Conservation (phyloP, 1,140 invertebrate genomes). For the Brachionus asplanchnoidis region DNA sequence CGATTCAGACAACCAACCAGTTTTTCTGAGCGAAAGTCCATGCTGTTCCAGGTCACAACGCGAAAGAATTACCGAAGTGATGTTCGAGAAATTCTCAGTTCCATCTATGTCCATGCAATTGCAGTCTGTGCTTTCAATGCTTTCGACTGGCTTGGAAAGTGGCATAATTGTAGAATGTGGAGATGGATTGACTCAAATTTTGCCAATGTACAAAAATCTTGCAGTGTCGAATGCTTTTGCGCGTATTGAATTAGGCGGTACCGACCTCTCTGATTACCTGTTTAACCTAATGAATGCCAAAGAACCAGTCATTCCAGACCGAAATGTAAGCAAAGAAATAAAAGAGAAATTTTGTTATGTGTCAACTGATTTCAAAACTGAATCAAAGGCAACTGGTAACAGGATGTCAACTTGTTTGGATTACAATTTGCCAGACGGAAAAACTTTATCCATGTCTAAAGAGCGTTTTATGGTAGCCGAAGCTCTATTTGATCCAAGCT, state of each 20-base stretch:
- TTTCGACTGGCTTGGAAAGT: constrained; percentile 84
- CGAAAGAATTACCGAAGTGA: constrained; percentile 41
- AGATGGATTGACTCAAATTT: constrained; percentile 83
- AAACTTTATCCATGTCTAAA: constrained; percentile 82
- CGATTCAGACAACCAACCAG: constrained; percentile 56
- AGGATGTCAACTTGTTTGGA: constrained; percentile 59
- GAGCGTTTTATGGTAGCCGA: constrained; percentile 75
- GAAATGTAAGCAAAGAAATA: constrained; percentile 70
- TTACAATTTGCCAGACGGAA: constrained; percentile 64
- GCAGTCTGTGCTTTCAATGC: constrained; percentile 80
- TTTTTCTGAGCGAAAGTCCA: constrained; percentile 53
- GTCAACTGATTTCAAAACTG: constrained; percentile 48
- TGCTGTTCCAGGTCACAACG: constrained; percentile 46
- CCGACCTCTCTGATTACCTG: constrained; percentile 86
- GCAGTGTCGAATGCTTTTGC: constrained; percentile 70
- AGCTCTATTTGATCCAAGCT: constrained; percentile 83
- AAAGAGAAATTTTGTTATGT: constrained; percentile 65
- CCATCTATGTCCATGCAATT: constrained; percentile 86
- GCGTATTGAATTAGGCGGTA: constrained; percentile 78
- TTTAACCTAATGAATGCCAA: constrained; percentile 67
- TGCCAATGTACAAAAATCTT: constrained; percentile 97
- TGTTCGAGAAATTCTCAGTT: constrained; percentile 58
- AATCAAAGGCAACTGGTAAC: constrained; percentile 63
- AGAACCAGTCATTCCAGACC: neutral
- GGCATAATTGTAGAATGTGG: constrained; percentile 83